A percentile compares a stretch with the other conserved stretches of the same genome.
Evolutionary conservation across 2,797 vertebrate species (phyloP).

Genomic region (Neostethus bicornis): DNA sequence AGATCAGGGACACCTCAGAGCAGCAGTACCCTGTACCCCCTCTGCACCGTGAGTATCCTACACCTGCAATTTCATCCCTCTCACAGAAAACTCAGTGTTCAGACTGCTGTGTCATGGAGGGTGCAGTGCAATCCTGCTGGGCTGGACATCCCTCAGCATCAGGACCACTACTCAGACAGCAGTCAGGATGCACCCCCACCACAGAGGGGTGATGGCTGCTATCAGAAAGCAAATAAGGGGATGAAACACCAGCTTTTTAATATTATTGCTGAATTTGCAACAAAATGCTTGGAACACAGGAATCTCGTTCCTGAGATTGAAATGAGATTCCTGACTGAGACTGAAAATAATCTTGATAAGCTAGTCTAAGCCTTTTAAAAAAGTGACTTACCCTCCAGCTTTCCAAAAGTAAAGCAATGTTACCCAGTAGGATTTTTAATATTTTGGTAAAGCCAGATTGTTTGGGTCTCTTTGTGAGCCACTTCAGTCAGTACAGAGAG

Average conservation of each 20-base stretch:
- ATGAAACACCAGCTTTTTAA: neutral
- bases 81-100: neutral
- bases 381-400: neutral
- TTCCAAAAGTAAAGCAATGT: neutral
- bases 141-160: constrained; percentile 63
- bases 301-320: no score
- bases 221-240: constrained; percentile 8
- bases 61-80: no score
- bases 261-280: neutral
- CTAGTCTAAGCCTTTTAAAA: neutral
- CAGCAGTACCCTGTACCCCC: constrained; percentile 81
- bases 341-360: no score
- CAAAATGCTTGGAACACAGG: neutral
- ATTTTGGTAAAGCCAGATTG: neutral
- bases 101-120: constrained; percentile 70
- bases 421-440: neutral
- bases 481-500: constrained; percentile 20
- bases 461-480: constrained; percentile 19
- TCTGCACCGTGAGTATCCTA: constrained; percentile 79
- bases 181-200: constrained; percentile 28
- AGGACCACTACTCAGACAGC: constrained; percentile 51
- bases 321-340: no score
- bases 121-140: constrained; percentile 45
- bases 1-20: constrained; percentile 75
- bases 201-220: constrained; percentile 27